Percentiles rank a stretch among this genome's conserved stretches.
phyloP scores from a whole-genome alignment of 2,888 invertebrate species.

The Eudemis profundana region DNA sequence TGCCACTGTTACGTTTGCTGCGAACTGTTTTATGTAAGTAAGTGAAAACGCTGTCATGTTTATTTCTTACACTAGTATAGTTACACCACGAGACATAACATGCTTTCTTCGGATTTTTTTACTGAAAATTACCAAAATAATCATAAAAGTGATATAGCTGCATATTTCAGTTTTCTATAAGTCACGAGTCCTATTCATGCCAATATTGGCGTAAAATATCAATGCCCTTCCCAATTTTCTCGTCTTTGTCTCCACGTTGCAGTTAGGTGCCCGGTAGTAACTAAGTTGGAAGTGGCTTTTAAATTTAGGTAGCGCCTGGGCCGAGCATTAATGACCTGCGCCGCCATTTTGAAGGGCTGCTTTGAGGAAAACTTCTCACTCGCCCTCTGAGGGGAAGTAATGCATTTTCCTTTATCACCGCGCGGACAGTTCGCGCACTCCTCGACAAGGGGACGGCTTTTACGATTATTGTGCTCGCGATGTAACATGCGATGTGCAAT shows the following conservation, averaged over 20 bases:
- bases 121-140: too few species aligned
- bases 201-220: slow-evolving; percentile 44
- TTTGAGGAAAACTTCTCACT: slow-evolving; percentile 72
- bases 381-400: slow-evolving; percentile 77
- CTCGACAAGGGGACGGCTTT: slow-evolving; percentile 77
- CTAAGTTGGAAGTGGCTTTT: slow-evolving; percentile 73
- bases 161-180: too few species aligned
- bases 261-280: slow-evolving; percentile 61
- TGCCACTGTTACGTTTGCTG: too few species aligned
- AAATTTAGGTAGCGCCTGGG: slow-evolving; percentile 72
- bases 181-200: background rate
- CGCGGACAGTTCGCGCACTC: slow-evolving; percentile 79
- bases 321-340: slow-evolving; percentile 75
- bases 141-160: too few species aligned
- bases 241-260: slow-evolving; percentile 56
- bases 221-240: slow-evolving; percentile 55
- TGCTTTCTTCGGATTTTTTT: too few species aligned
- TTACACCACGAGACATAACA: too few species aligned
- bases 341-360: slow-evolving; percentile 78
- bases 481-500: slow-evolving; percentile 70
- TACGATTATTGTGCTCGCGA: slow-evolving; percentile 81
- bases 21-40: too few species aligned
- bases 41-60: too few species aligned
- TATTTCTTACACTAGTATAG: too few species aligned
- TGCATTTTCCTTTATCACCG: slow-evolving; percentile 83